Conservation (phyloP, 2,888 invertebrate genomes). For the Chelonus formosanus region DNA sequence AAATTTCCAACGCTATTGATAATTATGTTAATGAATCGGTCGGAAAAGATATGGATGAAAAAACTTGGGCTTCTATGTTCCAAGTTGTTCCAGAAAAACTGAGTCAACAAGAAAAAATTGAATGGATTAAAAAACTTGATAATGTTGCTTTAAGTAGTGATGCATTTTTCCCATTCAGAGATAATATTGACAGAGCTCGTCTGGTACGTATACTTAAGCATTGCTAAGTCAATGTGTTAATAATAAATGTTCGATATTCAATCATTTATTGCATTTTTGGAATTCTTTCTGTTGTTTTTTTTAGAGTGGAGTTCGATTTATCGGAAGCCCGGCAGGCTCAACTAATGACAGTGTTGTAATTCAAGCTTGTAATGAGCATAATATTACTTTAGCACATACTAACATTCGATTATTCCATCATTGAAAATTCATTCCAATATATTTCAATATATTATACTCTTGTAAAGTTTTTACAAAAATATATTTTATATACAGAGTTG, state of each 20-base stretch:
- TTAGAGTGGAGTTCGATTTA: slow-evolving; percentile 93
- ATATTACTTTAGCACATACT: slow-evolving; percentile 87
- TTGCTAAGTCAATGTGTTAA: neutral
- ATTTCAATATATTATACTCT: slow-evolving; percentile 1
- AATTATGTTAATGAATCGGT: slow-evolving; percentile 93
- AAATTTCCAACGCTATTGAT: slow-evolving; percentile 95
- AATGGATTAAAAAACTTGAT: slow-evolving; percentile 77
- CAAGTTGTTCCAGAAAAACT: slow-evolving; percentile 78
- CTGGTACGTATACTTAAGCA: slow-evolving; percentile 70
- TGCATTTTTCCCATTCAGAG: slow-evolving; percentile 98
- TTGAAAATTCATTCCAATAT: slow-evolving; percentile 64
- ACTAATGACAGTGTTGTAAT: slow-evolving; percentile 91
- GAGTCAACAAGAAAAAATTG: slow-evolving; percentile 72
- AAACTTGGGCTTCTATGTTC: slow-evolving; percentile 79
- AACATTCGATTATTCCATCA: slow-evolving; percentile 94
- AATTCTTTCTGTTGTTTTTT: slow-evolving; percentile 48
- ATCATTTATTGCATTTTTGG: neutral
- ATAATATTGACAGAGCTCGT: slow-evolving; percentile 92
- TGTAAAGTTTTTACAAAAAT: slow-evolving; percentile 12
- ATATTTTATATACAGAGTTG: neutral
- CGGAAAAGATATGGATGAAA: slow-evolving; percentile 85
- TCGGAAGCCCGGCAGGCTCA: slow-evolving; percentile 94
- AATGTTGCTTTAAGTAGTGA: slow-evolving; percentile 92
- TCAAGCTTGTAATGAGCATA: slow-evolving; percentile 90
- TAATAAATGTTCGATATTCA: too few relatives aligned